Percentiles rank a stretch among this genome's conserved stretches.
Conservation (phyloP, 2,797 vertebrate genomes). For the Eulemur rubriventer region DNA sequence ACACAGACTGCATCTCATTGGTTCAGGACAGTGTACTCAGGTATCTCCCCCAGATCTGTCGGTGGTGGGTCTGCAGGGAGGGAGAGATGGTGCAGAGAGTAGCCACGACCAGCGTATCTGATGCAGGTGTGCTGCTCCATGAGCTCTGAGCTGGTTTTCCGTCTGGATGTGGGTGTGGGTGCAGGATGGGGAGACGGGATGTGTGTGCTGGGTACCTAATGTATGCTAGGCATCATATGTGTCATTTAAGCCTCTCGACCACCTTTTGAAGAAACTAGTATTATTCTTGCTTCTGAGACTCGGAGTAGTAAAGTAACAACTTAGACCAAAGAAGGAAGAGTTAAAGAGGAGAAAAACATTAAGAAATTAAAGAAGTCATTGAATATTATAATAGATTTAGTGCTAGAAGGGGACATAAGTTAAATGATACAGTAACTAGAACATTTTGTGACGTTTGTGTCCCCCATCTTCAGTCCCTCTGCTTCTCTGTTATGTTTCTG, state of each 20-base stretch:
- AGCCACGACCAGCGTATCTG: background rate
- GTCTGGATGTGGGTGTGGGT: background rate
- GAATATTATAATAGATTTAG: background rate
- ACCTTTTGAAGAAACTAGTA: background rate
- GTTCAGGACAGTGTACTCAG: background rate
- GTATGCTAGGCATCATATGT: background rate
- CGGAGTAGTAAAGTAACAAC: background rate
- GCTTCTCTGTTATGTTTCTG: slow-evolving; percentile 27
- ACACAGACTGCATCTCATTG: background rate
- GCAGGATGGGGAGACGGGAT: background rate
- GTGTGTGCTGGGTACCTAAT: background rate
- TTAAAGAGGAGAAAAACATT: background rate
- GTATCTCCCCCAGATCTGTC: background rate
- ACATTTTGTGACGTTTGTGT: background rate
- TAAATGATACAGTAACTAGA: background rate
- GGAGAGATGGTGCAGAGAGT: background rate
- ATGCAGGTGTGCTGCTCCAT: fast-evolving
- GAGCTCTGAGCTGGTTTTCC: background rate
- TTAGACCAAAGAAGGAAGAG: background rate
- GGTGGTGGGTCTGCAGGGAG: background rate
- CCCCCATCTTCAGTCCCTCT: background rate
- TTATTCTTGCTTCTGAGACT: background rate
- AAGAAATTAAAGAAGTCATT: background rate
- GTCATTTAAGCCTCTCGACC: background rate
- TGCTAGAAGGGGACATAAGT: background rate